Base-by-base conservation (phyloP, 2,888 invertebrate species). In the Leptopterna dolabrata region DNA sequence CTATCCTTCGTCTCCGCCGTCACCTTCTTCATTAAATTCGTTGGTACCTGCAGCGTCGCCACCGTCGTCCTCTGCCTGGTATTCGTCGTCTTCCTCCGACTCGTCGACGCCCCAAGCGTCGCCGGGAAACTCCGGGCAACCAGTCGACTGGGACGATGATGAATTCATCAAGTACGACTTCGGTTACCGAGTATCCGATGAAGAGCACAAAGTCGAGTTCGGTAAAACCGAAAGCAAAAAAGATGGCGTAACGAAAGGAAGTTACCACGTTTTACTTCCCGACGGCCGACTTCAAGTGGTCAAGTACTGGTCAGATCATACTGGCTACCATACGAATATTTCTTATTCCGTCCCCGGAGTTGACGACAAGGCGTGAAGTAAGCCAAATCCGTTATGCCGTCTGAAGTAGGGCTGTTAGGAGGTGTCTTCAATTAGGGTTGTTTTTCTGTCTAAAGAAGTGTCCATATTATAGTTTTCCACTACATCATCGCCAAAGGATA, bases 251-350 rank as follows among this genome's bases (percentile, higher is more conserved):
- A 94, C 95, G 0, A 94, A 94, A 90, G 96, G 96, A 16, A 94
- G 94, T 89, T 96, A 96, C 92, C 95, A 96, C 91, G 96, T 96
- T 0, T 92, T 95, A 16, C 92, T 96, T 71, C 96, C 96, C 0
- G 96, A 96, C 92, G 96, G 96, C 16, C 93, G 96, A 89, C 92
- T 95, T 91, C 96, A 96, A 92, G 94, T 94, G 90, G 96, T 90
- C 41, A 88, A 94, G 89, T 97, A 97, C 92, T 94, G 94, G 90
- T 96, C 96, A 0, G 96, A 96, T 87, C 94, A 95, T 76, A 93
- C 93, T 80, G 96, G 96, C 9, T 96, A 94, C 92, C 96, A 96
- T 91, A 96, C 96, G 6, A 94, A 95, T 90, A 95, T 96, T 71
- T 94, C 95, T 13, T 90, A 90, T 76, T n/a, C 81, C n/a, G 78